Evolutionary conservation across 37 sponge, comb jelly and placozoan species (phyloP), one percentile per base, ranked within the genome.

Genomic region (Trichoplax adhaerens): DNA sequence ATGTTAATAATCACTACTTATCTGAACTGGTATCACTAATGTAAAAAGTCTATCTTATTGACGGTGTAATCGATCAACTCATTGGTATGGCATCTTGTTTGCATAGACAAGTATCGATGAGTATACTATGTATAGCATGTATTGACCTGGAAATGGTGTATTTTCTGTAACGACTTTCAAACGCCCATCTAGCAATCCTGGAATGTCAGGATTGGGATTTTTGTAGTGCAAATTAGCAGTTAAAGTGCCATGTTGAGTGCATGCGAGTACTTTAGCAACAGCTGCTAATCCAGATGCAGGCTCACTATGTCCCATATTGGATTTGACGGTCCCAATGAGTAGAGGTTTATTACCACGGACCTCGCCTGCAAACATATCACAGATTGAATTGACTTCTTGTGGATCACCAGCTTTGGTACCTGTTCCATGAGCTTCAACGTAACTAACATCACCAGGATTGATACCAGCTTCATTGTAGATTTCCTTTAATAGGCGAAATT

Each of bases 291-390:
- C 78, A 75, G 65, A 54, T n/a, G 65, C 54, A 4, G 67, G 55
- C 56, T 77, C 78, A 53, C 67, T 77, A 71, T 77, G 78, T 4
- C 78, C 78, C 65, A 77, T 65, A 71, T 77, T 77, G 60, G 65
- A 62, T 71, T 77, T 77, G 4, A 69, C 78, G 48, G 65, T 65
- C 3, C 78, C 78, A 46, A 77, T 64, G 48, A 58, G 72, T 10
- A 77, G 78, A 50, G 68, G 76, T 50, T 29, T 57, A 12, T 78
- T 51, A 50, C 69, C 52, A 47, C 3, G 48, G 3, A 3, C 65
- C 5, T 68, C 60, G 3, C 47, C 1, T 10, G 51, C 56, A 56
- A 81, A 62, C 8, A 50, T 69, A 55, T 78, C 57, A 61, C 69
- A 76, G 2, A 81, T 70, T 8, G 65, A 70, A 55, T 48, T 4